Evolutionary conservation across 2,113 vertebrate genomes (phyloP).

Genomic region (Poecilia latipinna): DNA sequence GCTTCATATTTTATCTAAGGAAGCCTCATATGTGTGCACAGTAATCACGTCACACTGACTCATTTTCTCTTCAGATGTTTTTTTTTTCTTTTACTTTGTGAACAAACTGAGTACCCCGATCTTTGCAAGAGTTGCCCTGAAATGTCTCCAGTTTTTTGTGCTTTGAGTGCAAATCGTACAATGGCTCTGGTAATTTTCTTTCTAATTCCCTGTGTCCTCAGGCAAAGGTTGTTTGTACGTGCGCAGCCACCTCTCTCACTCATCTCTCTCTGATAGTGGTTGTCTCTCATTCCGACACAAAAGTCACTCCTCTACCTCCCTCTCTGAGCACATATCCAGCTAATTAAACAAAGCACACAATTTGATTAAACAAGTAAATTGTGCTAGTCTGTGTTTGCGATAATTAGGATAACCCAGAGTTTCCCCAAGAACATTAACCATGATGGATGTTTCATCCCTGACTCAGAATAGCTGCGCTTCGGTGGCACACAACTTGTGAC

Average conservation of each 20-base stretch:
- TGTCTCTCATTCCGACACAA: conserved; percentile 46
- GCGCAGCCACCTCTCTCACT: conserved; percentile 63
- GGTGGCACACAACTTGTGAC: conserved; percentile 40
- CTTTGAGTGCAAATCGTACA: conserved; percentile 72
- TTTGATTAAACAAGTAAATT: conserved; percentile 81
- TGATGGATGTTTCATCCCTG: conserved; percentile 67
- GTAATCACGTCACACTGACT: conserved; percentile 10
- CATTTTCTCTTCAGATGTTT: conserved; percentile 24
- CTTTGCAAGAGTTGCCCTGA: conserved; percentile 55
- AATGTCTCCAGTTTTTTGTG: conserved; percentile 66
- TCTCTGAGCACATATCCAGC: conserved; percentile 69
- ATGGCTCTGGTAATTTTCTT: conserved; percentile 74
- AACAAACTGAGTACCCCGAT: conserved; percentile 52
- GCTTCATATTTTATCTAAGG: neutral
- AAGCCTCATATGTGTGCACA: neutral
- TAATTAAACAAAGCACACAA: conserved; percentile 79
- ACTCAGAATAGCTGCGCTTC: conserved; percentile 52
- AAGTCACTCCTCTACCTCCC: conserved; percentile 41
- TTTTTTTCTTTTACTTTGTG: conserved; percentile 29
- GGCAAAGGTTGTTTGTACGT: conserved; percentile 71
- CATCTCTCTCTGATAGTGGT: conserved; percentile 27
- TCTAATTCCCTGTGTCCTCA: conserved; percentile 77
- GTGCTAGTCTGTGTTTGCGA: conserved; percentile 75
- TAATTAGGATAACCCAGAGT: conserved; percentile 76
- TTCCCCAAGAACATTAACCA: conserved; percentile 75